Percentiles rank a stretch among this genome's conserved stretches.
Conservation (phyloP, 1,140 invertebrate genomes). For the Tetragnatha versicolor region DNA sequence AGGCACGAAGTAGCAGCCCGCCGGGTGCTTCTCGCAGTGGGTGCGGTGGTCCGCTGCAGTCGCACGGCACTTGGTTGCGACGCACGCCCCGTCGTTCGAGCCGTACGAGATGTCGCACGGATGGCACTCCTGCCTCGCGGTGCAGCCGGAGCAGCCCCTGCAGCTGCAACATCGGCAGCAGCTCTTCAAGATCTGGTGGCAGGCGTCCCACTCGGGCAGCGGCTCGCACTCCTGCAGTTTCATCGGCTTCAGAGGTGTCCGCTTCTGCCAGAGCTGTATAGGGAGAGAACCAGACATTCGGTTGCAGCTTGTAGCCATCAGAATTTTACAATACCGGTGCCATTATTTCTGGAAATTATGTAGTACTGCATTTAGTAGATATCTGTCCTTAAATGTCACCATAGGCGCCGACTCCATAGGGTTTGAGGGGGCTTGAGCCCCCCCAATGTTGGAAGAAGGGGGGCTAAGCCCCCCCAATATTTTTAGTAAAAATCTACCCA, state of each 20-base stretch:
- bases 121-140: background rate
- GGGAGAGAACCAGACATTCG: background rate
- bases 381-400: too few species aligned
- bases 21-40: background rate
- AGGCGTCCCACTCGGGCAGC: background rate
- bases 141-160: background rate
- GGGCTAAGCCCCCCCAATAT: too few species aligned
- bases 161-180: constrained; percentile 14
- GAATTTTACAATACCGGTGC: background rate
- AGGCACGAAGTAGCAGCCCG: background rate
- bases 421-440: too few species aligned
- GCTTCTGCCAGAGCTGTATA: background rate
- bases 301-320: background rate
- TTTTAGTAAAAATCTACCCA: too few species aligned
- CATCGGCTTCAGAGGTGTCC: background rate
- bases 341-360: background rate
- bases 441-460: too few species aligned
- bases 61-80: background rate
- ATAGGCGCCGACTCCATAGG: too few species aligned
- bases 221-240: background rate
- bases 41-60: too few species aligned
- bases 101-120: background rate
- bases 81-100: background rate
- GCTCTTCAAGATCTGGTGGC: too few species aligned
- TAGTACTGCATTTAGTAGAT: too few species aligned